Conservation (phyloP, 1,140 invertebrate genomes). For the Ceratosolen solmsi region DNA sequence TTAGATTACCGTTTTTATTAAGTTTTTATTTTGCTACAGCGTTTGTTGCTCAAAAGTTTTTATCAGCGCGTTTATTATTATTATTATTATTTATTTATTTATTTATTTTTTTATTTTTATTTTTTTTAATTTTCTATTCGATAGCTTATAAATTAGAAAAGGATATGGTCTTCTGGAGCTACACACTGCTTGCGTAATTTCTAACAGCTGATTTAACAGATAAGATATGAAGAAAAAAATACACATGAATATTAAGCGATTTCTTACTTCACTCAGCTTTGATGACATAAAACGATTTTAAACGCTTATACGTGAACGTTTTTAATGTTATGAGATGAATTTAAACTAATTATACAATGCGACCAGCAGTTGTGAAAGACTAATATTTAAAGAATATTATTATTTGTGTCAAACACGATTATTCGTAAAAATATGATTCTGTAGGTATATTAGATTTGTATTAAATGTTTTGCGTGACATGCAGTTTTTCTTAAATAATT, state of each 20-base stretch:
- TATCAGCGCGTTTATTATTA: no score
- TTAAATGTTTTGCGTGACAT: no score
- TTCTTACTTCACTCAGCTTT: background rate
- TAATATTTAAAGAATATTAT: conserved; percentile 24
- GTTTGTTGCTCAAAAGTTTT: no score
- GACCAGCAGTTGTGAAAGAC: background rate
- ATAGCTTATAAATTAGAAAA: background rate
- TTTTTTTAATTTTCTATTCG: background rate
- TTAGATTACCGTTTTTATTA: background rate
- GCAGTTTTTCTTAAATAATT: no score
- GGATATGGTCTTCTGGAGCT: background rate
- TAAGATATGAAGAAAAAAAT: conserved; percentile 19
- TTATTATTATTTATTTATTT: no score
- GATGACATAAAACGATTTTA: conserved; percentile 1
- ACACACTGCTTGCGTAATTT: background rate
- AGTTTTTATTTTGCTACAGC: no score
- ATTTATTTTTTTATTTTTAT: no score
- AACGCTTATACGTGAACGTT: background rate
- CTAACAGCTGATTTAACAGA: conserved; percentile 41
- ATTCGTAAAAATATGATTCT: background rate
- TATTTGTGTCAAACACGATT: background rate
- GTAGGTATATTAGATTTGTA: no score
- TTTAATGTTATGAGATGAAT: background rate
- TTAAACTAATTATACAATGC: background rate
- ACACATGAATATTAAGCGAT: conserved; percentile 25